phyloP scores from a whole-genome alignment of 2,888 invertebrate species.

The Parthenolecanium corni region DNA sequence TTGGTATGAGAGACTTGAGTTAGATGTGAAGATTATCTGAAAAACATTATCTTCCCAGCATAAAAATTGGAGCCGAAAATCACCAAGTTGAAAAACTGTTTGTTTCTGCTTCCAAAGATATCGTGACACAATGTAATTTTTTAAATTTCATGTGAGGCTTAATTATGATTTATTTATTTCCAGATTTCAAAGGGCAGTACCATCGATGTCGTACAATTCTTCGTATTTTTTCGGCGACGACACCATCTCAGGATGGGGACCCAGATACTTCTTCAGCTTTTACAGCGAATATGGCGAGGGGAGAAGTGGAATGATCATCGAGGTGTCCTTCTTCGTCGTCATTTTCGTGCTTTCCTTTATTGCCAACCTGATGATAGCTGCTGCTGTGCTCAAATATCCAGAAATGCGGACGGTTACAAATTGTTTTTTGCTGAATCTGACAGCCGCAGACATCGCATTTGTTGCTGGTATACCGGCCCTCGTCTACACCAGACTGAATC shows the following conservation, averaged over 20 bases:
- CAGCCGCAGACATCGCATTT: constrained; percentile 53
- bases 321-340: constrained; percentile 41
- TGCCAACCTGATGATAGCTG: constrained; percentile 44
- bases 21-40: no score
- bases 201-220: constrained; percentile 36
- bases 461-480: constrained; percentile 45
- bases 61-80: no score
- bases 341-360: constrained; percentile 43
- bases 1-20: no score
- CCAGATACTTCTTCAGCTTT: constrained; percentile 46
- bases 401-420: constrained; percentile 48
- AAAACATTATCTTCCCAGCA: no score
- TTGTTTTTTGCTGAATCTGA: constrained; percentile 47
- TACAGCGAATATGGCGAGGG: constrained; percentile 45
- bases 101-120: no score
- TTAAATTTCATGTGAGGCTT: no score
- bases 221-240: constrained; percentile 45
- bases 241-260: constrained; percentile 43
- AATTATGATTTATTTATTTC: no score
- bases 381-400: constrained; percentile 44
- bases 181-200: no score
- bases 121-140: no score
- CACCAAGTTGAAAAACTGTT: no score
- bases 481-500: constrained; percentile 43
- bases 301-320: constrained; percentile 37